A percentile compares a stretch with the other conserved stretches of the same genome.
Evolutionary conservation across 37 sponge, comb jelly and placozoan genomes (phyloP).

Genomic region (Cliona cf. orientalis): DNA sequence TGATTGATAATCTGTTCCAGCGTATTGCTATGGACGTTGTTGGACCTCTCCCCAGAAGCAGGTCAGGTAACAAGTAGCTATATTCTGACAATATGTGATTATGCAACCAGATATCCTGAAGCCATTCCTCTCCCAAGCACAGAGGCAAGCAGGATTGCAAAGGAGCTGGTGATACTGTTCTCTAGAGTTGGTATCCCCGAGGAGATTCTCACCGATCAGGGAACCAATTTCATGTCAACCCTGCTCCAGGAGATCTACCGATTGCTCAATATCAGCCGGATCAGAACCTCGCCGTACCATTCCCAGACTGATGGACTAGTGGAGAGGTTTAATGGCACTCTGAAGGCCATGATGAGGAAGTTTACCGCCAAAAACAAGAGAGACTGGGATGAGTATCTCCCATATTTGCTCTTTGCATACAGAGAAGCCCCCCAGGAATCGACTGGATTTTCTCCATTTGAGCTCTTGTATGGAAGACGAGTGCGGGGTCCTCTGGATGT

Average conservation of each 20-base stretch:
- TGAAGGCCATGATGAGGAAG: too few species aligned
- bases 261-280: too few species aligned
- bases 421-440: slow-evolving; percentile 43
- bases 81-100: slow-evolving; percentile 42
- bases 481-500: slow-evolving; percentile 66
- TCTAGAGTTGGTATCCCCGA: too few species aligned
- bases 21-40: slow-evolving; percentile 55
- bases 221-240: too few species aligned
- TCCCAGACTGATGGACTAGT: too few species aligned
- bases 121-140: slow-evolving; percentile 29
- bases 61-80: slow-evolving; percentile 34
- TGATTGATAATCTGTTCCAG: slow-evolving; percentile 29
- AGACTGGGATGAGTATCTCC: slow-evolving; percentile 47
- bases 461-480: slow-evolving; percentile 39
- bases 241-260: too few species aligned
- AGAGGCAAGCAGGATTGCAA: slow-evolving; percentile 27
- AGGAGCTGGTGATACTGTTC: slow-evolving; percentile 9
- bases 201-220: too few species aligned
- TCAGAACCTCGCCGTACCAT: too few species aligned
- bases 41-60: slow-evolving; percentile 40
- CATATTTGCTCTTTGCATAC: slow-evolving; percentile 57
- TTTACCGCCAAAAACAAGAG: too few species aligned
- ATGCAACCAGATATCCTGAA: slow-evolving; percentile 45
- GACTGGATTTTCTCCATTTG: slow-evolving; percentile 43
- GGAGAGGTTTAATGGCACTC: too few species aligned